Base-by-base conservation (phyloP, 2,888 invertebrate species). In the Pomacea canaliculata region DNA sequence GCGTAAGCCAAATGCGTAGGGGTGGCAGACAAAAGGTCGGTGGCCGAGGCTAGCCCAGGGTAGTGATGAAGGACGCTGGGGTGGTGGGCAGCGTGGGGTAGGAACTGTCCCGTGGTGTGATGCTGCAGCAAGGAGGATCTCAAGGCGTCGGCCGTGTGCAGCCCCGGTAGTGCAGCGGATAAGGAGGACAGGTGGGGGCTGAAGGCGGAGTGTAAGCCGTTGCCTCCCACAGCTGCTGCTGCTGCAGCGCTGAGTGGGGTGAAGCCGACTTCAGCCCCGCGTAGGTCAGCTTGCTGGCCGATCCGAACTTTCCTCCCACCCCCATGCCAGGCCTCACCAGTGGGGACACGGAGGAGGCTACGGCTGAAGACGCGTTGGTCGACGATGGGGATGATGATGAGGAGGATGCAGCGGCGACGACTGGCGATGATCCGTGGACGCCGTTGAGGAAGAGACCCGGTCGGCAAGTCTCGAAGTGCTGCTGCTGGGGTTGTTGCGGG, bases 191-290 rank as follows among this genome's bases (percentile, higher is more conserved):
- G 76, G 59, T 85, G 84, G 19, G 88, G 84, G 27, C 84, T 82
- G 81, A 89, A 89, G 67, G 89, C 86, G n/a, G 88, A 86, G 77
- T 88, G 88, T 51, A 90, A 82, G 16, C 84, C 82, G 75, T 83
- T 67, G 72, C 83, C 73, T 68, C 60, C 75, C 3, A 68, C 48
- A 1, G 49, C 72, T 3, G 51, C 49, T 23, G 23, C 49, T 23
- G 23, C 49, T 12, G 51, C 65, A 5, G 37, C 37, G 37, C 37
- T 37, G 3, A 90, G 83, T 5, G 90, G 90, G n/a, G 90, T 89
- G 82, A 91, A 91, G 91, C 90, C 2, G 90, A 91, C 78, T 90
- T 89, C 68, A 87, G 78, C 9, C 85, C 84, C 19, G 84, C 84
- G 49, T 82, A 77, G 12, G 81, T 74, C 46, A 82, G 76, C 71